phyloP scores from a whole-genome alignment of 2,797 vertebrate genomes.

The Labroides dimidiatus region DNA sequence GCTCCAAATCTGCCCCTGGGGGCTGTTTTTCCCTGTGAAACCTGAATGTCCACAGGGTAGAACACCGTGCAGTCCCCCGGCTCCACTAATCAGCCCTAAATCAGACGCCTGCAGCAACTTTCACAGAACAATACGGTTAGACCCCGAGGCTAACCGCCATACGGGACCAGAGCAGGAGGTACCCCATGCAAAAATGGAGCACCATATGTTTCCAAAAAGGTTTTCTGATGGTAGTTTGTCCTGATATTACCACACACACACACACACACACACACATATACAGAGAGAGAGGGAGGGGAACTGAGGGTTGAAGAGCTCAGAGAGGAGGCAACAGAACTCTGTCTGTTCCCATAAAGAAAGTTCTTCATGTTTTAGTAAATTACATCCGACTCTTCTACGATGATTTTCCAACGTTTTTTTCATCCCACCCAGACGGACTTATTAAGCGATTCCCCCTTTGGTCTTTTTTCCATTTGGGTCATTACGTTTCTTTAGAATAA shows the following conservation, averaged over 20 bases:
- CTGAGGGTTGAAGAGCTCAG: conserved; percentile 18
- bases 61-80: conserved; percentile 45
- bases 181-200: conserved; percentile 66
- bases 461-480: too few relatives aligned
- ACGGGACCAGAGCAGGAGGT: conserved; percentile 61
- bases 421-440: too few relatives aligned
- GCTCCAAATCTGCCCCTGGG: conserved; percentile 59
- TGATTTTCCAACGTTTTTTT: too few relatives aligned
- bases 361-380: too few relatives aligned
- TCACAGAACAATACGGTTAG: conserved; percentile 63
- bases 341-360: too few relatives aligned
- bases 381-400: too few relatives aligned
- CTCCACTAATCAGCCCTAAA: conserved; percentile 71
- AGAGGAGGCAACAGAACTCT: neutral
- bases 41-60: conserved; percentile 65
- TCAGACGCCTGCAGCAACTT: conserved; percentile 71
- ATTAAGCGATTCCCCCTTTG: too few relatives aligned
- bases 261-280: conserved; percentile 16
- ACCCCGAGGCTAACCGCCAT: conserved; percentile 63
- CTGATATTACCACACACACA: conserved; percentile 22
- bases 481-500: too few relatives aligned
- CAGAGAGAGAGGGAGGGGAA: neutral
- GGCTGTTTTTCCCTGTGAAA: conserved; percentile 56
- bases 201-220: conserved; percentile 79
- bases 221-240: conserved; percentile 60